Conservation (phyloP, 2,797 vertebrate genomes). For the Tokudaia tokunoshimensis region DNA sequence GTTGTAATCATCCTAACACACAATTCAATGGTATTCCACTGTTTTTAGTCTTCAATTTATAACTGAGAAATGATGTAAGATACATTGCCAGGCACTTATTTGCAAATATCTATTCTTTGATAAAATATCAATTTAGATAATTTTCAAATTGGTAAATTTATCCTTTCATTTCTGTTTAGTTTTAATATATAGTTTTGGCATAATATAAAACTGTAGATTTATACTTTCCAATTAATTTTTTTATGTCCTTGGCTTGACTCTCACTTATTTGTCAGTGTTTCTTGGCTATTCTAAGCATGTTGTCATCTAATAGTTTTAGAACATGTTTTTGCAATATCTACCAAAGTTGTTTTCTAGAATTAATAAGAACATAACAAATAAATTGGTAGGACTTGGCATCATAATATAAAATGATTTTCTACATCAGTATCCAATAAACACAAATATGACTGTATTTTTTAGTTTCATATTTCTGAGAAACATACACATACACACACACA, state of each 20-base stretch:
- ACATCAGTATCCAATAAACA: background rate
- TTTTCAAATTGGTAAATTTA: background rate
- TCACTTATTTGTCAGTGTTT: background rate
- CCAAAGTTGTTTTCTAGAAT: background rate
- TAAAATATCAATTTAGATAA: background rate
- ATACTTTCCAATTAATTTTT: background rate
- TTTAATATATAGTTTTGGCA: background rate
- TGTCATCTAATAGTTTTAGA: background rate
- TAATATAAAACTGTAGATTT: background rate
- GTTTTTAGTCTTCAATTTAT: conserved; percentile 1
- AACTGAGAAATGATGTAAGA: background rate
- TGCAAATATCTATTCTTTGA: background rate
- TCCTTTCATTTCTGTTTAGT: background rate
- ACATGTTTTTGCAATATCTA: background rate
- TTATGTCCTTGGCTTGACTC: background rate
- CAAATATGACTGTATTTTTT: background rate
- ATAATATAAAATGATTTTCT: background rate
- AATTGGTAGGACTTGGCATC: background rate
- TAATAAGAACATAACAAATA: background rate
- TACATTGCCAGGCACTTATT: background rate
- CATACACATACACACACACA: background rate
- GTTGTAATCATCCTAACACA: background rate
- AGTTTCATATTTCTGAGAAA: background rate
- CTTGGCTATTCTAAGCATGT: background rate
- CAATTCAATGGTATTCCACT: background rate